These are phyloP conservation scores for Trochalopteron elliotii DNA, from an alignment of 2,113 vertebrate species.

Conservation along the genomic window DNA sequence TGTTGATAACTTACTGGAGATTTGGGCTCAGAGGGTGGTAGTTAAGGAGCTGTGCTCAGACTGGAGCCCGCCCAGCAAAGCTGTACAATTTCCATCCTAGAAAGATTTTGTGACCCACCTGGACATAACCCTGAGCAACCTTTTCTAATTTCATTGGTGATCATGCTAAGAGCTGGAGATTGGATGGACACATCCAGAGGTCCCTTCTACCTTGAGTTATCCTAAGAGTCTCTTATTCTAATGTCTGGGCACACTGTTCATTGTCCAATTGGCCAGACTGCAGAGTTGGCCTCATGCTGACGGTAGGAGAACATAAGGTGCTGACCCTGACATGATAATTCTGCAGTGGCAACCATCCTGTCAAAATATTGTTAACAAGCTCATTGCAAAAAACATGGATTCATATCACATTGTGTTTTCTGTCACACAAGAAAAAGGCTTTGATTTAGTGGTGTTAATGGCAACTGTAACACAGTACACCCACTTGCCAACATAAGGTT, in stretches of 20 bases:
- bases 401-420: not conserved
- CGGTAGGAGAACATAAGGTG: not conserved
- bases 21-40: not conserved
- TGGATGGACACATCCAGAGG: not conserved
- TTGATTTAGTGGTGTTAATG: not conserved
- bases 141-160: not conserved
- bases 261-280: not conserved
- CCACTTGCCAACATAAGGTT: not conserved
- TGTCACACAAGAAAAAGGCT: not conserved
- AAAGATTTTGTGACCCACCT: not conserved
- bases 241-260: not conserved
- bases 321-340: not conserved
- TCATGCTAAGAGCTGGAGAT: not conserved
- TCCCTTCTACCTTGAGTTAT: not conserved
- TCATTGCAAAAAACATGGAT: not conserved
- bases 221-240: not conserved
- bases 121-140: not conserved
- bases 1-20: not conserved
- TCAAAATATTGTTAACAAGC: not conserved
- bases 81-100: not conserved
- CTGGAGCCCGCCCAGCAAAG: not conserved
- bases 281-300: accelerated
- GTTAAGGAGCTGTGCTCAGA: not conserved
- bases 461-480: not conserved
- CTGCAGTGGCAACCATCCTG: not conserved